phyloP scores from a whole-genome alignment of 2,888 invertebrate genomes.

The Syrista parreyssii region DNA sequence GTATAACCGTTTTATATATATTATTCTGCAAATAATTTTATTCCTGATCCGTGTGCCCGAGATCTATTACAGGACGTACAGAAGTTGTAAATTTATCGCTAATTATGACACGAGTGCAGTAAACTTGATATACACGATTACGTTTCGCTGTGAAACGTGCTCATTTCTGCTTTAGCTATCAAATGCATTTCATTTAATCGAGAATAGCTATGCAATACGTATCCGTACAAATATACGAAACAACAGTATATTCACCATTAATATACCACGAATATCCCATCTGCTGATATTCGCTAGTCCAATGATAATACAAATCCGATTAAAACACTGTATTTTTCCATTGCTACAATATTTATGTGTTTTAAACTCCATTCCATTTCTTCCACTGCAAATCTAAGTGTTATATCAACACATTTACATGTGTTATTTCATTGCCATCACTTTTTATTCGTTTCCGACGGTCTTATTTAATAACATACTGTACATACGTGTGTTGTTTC shows the following conservation, averaged over 20 bases:
- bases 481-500: too few relatives aligned
- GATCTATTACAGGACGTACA: background rate
- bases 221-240: background rate
- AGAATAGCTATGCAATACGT: background rate
- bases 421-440: too few relatives aligned
- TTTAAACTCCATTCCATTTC: background rate
- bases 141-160: background rate
- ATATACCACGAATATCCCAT: background rate
- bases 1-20: background rate
- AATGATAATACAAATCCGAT: background rate
- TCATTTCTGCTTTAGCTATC: background rate
- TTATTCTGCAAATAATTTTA: background rate
- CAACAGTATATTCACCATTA: background rate
- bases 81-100: background rate
- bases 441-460: too few relatives aligned
- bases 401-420: too few relatives aligned
- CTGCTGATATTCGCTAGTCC: background rate
- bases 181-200: background rate
- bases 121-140: background rate
- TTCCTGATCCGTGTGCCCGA: background rate
- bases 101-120: background rate
- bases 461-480: too few relatives aligned
- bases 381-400: too few relatives aligned
- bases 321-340: background rate
- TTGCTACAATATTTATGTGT: background rate